A percentile compares a stretch with the other conserved stretches of the same genome.
phyloP scores from a whole-genome alignment of 1,140 invertebrate species.

The Drosophila obscura region DNA sequence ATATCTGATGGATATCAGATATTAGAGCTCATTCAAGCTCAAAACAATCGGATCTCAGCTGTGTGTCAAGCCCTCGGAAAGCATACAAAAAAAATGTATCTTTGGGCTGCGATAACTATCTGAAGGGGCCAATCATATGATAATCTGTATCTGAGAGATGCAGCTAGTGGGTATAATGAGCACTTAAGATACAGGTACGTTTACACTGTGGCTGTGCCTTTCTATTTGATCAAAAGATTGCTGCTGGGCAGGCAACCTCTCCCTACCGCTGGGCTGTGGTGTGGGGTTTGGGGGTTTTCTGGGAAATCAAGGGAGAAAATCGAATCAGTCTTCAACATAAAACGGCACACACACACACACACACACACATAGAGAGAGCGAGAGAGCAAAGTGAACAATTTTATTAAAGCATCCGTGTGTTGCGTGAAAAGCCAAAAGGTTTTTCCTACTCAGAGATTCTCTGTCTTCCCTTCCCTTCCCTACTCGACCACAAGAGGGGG shows the following conservation, averaged over 20 bases:
- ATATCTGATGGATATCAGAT: no score
- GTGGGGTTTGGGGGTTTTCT: conserved; percentile 17
- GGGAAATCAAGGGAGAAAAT: conserved; percentile 48
- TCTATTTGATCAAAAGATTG: conserved; percentile 46
- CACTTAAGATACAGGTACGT: conserved; percentile 8
- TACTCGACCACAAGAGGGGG: no score
- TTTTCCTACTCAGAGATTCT: conserved; percentile 4
- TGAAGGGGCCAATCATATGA: no score
- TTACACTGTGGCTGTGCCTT: conserved; percentile 10
- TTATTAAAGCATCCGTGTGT: conserved; percentile 43
- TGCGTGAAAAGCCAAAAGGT: conserved; percentile 37
- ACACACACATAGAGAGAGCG: background rate
- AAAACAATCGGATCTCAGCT: no score
- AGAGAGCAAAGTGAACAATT: conserved; percentile 28
- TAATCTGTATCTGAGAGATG: conserved; percentile 1
- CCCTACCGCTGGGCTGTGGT: background rate
- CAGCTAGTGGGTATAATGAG: background rate
- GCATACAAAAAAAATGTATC: no score
- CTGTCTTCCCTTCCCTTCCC: background rate
- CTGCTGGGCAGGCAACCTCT: conserved; percentile 19
- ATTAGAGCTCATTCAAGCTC: no score
- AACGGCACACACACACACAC: conserved; percentile 5
- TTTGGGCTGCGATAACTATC: no score
- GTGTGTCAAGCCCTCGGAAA: no score
- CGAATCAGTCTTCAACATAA: conserved; percentile 27